phyloP scores from a whole-genome alignment of 2,113 vertebrate genomes.

The Tragelaphus scriptus region DNA sequence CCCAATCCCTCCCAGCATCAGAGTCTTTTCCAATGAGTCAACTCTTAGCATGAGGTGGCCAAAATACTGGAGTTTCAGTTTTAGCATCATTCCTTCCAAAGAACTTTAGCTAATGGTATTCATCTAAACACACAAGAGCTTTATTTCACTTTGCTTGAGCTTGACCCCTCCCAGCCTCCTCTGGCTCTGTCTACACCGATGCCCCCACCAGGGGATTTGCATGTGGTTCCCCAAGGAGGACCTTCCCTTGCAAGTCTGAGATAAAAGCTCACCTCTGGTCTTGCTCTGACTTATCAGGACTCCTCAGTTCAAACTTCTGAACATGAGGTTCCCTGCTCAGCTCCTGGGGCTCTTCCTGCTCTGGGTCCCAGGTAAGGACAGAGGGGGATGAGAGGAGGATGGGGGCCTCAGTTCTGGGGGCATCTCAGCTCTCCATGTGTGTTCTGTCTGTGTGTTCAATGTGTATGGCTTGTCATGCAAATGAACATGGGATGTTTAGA shows the following conservation, averaged over 20 bases:
- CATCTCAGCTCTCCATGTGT: rapidly evolving
- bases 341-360: background rate
- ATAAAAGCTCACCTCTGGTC: background rate
- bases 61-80: too few relatives aligned
- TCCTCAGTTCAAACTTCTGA: background rate
- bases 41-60: too few relatives aligned
- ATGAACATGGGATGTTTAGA: background rate
- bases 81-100: too few relatives aligned
- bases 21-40: too few relatives aligned
- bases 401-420: rapidly evolving
- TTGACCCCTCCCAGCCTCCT: too few relatives aligned
- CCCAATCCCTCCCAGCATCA: too few relatives aligned
- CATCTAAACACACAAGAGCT: background rate
- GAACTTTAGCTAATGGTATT: background rate
- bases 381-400: background rate
- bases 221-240: background rate
- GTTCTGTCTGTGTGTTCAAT: rapidly evolving
- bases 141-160: too few relatives aligned
- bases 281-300: background rate
- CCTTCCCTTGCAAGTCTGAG: background rate
- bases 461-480: rapidly evolving
- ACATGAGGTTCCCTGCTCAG: background rate
- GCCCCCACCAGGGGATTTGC: background rate
- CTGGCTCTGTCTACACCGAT: background rate
- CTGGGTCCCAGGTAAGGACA: background rate